Evolutionary conservation across 1,140 invertebrate species (phyloP).

Genomic region (Prorops nasuta): DNA sequence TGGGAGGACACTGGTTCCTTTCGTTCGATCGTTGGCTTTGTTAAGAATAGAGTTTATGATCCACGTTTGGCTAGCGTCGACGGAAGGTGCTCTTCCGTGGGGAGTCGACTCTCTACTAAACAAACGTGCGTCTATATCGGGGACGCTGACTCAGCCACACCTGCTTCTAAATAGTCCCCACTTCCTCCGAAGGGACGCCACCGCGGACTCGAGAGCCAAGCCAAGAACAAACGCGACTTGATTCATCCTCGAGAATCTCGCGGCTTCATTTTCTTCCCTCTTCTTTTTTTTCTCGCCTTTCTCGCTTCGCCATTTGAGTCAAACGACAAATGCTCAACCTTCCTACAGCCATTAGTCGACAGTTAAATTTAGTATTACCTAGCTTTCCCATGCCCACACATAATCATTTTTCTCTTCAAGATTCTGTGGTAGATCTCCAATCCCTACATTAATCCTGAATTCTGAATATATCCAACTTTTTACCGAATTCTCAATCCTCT

Average conservation of each 20-base stretch:
- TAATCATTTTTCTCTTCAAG: no score
- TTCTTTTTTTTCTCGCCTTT: constrained; percentile 12
- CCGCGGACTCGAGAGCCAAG: constrained; percentile 12
- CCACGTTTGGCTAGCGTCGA: no score
- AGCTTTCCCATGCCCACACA: constrained; percentile 24
- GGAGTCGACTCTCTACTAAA: constrained; percentile 44
- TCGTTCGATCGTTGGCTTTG: no score
- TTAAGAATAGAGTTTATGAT: no score
- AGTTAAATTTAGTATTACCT: constrained; percentile 35
- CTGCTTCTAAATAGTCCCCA: constrained; percentile 40
- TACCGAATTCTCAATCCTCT: no score
- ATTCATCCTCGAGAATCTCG: constrained; percentile 35
- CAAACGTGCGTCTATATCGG: constrained; percentile 46
- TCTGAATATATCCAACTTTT: no score
- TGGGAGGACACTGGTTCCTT: no score
- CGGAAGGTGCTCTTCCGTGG: constrained; percentile 46
- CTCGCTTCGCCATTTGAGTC: constrained; percentile 5
- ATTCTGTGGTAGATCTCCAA: no score
- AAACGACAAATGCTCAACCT: no score
- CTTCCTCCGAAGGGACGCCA: constrained; percentile 14
- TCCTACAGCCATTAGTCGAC: constrained; percentile 28
- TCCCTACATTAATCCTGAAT: no score
- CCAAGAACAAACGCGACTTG: constrained; percentile 52
- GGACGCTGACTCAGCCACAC: constrained; percentile 48
- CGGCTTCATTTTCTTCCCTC: background rate